phyloP scores from a whole-genome alignment of 1,140 invertebrate genomes.

The Thalassaphorura encarpata region DNA sequence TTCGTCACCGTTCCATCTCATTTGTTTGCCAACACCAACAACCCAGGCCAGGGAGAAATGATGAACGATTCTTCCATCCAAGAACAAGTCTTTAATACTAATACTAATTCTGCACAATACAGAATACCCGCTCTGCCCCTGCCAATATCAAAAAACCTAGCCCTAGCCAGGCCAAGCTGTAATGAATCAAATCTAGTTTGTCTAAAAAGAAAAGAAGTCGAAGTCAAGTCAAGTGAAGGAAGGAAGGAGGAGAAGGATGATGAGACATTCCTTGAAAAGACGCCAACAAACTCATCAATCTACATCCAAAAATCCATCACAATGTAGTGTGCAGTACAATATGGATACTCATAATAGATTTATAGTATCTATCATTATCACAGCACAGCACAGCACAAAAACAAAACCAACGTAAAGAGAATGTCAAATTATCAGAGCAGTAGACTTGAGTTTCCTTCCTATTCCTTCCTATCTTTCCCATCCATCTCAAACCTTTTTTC shows the following conservation, averaged over 20 bases:
- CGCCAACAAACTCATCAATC: slow-evolving; percentile 35
- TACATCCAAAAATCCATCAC: no score
- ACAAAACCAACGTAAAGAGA: no score
- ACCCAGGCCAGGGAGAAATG: not conserved
- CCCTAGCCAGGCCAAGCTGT: slow-evolving; percentile 1
- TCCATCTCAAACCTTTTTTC: slow-evolving; percentile 2
- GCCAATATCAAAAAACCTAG: no score
- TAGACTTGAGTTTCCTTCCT: no score
- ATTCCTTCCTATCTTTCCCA: not conserved
- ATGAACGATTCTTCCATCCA: not conserved
- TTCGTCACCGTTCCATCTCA: slow-evolving; percentile 8
- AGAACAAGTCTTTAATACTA: not conserved
- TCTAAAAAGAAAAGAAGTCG: not conserved
- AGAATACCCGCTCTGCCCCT: no score
- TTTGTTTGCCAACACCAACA: slow-evolving; percentile 32
- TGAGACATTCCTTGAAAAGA: slow-evolving; percentile 32
- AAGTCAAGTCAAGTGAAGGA: not conserved
- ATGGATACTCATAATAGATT: no score
- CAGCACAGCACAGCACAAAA: no score
- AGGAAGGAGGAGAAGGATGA: not conserved
- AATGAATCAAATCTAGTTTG: slow-evolving; percentile 34
- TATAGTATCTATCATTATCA: no score
- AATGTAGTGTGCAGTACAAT: no score
- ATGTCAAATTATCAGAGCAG: no score
- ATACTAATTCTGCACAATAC: no score